Base-by-base conservation (phyloP, 2,797 vertebrate species). In the Pagetopsis macropterus region DNA sequence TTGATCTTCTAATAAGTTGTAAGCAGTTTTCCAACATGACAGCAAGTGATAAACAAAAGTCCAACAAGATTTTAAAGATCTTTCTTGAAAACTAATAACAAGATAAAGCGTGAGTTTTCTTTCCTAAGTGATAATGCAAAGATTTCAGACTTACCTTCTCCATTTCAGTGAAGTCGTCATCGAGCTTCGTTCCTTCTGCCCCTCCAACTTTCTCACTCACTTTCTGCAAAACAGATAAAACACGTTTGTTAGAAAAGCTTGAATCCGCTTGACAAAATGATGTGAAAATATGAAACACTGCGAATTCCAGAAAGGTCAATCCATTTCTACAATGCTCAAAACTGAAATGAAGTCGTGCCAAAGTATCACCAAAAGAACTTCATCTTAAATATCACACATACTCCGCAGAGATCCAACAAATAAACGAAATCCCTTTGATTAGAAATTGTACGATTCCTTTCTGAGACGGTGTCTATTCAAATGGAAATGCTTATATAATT, bases 201-300 rank as follows among this genome's bases (percentile, higher is more conserved):
- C 97, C 97, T 71, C 97, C 97, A 54, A 98, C 97, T 86, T 97
- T 98, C 91, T 99, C 97, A 78, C 97, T 98, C 89, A 99, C 97
- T 96, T 95, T 97, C 98, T 99, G 94, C 71, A 94, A 88, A 81
- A 79, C 76, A 81, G 86, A 84, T 10, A 65, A 62, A 68, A n/a
- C 55, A 23, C 0, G 9, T 82, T 33, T 50, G 6, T 5, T 61
- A 65, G 9, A 23, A 41, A 44, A 5, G 2, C 9, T 71, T 27
- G 33, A 3, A 52, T 62, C 23, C 51, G 12, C 14, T 50, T 3
- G 2, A 45, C 3, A 27, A 5, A 27, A 27, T 27, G 27, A 27
- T 27, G 27, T 5, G 27, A 27, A 27, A 5, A 27, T 27, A 27
- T 27, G 27, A 27, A 27, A 27, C 4, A 27, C 27, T 27, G 27